Conservation (phyloP, 2,888 invertebrate genomes). For the Lithophane leautieri region DNA sequence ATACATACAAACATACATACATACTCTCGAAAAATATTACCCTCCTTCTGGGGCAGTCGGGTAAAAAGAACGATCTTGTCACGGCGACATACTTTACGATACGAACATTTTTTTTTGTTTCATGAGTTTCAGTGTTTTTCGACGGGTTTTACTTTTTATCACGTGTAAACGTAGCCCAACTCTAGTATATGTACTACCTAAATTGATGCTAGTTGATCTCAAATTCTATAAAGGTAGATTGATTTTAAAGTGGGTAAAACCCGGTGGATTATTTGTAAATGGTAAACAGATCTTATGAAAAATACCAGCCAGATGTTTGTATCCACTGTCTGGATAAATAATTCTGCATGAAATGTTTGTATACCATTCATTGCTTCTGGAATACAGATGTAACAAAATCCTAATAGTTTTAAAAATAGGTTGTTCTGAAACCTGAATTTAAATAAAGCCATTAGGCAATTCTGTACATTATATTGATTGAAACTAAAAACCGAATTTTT, state of each 20-base stretch:
- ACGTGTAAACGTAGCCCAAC: background rate
- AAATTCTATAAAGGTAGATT: background rate
- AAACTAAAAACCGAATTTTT: background rate
- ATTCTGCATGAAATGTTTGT: slow-evolving; percentile 4
- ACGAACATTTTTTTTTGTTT: background rate
- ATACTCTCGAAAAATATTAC: too few relatives aligned
- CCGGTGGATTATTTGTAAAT: slow-evolving; percentile 1
- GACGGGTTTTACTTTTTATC: background rate
- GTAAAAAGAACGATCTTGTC: background rate
- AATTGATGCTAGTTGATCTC: slow-evolving; percentile 1
- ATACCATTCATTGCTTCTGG: background rate
- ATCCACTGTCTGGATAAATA: background rate
- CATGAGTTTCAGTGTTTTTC: background rate
- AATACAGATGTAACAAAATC: background rate
- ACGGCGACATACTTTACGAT: background rate
- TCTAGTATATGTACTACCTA: background rate
- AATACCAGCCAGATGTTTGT: slow-evolving; percentile 7
- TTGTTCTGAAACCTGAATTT: background rate
- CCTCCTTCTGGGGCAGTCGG: too few relatives aligned
- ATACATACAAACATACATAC: too few relatives aligned
- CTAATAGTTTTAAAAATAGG: background rate
- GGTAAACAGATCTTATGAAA: slow-evolving; percentile 7
- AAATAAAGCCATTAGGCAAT: background rate
- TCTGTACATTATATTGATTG: background rate
- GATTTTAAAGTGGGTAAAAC: slow-evolving; percentile 9